A percentile compares a stretch with the other conserved stretches of the same genome.
These are phyloP conservation scores for Taxidea taxus DNA, from an alignment of 2,113 vertebrate genomes.

Conservation along the genomic window DNA sequence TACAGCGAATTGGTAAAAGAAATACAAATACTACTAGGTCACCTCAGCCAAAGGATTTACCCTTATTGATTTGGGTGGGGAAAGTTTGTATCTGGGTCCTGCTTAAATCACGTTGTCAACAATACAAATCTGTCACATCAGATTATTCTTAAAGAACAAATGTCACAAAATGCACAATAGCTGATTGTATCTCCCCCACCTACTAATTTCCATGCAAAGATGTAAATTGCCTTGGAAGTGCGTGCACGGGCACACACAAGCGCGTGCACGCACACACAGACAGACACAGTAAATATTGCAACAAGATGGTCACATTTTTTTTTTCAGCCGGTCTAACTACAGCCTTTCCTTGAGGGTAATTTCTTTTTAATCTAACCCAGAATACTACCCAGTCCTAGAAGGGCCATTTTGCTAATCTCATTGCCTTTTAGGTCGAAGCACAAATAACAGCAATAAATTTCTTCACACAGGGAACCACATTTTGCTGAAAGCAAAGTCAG, in stretches of 20 bases:
- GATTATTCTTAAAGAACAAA: slow-evolving; percentile 66
- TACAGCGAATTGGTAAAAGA: slow-evolving; percentile 78
- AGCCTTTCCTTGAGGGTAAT: slow-evolving; percentile 37
- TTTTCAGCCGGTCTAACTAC: background rate
- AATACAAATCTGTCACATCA: slow-evolving; percentile 53
- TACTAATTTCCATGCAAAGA: slow-evolving; percentile 51
- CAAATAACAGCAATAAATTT: background rate
- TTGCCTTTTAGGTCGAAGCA: slow-evolving; percentile 29
- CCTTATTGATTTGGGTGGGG: slow-evolving; percentile 64
- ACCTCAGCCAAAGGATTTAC: slow-evolving; percentile 66
- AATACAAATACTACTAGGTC: slow-evolving; percentile 78
- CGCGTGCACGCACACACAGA: background rate
- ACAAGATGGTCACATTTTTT: slow-evolving; percentile 31
- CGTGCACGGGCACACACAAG: rapidly evolving
- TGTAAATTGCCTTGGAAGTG: slow-evolving; percentile 1
- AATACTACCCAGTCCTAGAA: slow-evolving; percentile 37
- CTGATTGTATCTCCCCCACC: slow-evolving; percentile 10
- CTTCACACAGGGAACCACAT: background rate
- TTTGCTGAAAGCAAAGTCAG: slow-evolving; percentile 16
- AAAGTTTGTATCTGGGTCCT: slow-evolving; percentile 57
- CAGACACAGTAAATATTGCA: slow-evolving; percentile 29
- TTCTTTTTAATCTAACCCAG: slow-evolving; percentile 37
- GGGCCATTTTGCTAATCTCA: slow-evolving; percentile 47
- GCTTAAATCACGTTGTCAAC: slow-evolving; percentile 66
- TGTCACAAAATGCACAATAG: slow-evolving; percentile 48